These are phyloP conservation scores for Menura novaehollandiae DNA, from an alignment of 2,113 vertebrate species.

Conservation along the genomic window DNA sequence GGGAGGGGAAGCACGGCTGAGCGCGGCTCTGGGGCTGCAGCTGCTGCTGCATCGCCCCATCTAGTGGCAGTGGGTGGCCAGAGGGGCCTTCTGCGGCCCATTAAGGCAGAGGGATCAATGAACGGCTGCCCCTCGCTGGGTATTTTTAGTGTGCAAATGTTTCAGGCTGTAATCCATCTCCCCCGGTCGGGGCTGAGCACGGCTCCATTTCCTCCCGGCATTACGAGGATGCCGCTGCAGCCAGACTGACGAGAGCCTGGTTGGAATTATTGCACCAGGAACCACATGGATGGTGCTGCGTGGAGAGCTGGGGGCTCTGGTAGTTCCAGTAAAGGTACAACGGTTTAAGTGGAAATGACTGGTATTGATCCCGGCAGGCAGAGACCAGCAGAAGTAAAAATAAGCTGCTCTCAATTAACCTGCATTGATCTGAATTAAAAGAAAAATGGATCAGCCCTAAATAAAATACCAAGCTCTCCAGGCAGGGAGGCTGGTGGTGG, in stretches of 20 bases:
- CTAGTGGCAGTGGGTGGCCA: not conserved
- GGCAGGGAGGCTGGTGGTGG: not conserved
- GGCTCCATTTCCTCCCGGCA: conserved; percentile 15
- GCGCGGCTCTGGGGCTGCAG: not conserved
- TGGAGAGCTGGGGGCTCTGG: not conserved
- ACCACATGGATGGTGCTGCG: not conserved
- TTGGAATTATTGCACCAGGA: not conserved
- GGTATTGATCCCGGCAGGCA: conserved; percentile 66
- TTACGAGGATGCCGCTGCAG: conserved; percentile 29
- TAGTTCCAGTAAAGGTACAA: conserved; percentile 65
- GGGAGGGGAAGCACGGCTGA: too few relatives aligned
- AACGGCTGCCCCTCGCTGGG: not conserved
- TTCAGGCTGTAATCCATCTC: not conserved
- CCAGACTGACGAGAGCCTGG: not conserved
- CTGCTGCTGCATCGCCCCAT: conserved; percentile 52
- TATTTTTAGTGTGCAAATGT: conserved; percentile 28
- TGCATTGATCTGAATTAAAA: conserved; percentile 70
- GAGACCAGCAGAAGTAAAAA: conserved; percentile 64
- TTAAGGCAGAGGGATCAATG: not conserved
- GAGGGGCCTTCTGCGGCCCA: not conserved
- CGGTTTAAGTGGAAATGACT: conserved; percentile 69
- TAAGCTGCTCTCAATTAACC: conserved; percentile 70
- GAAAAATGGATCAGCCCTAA: conserved; percentile 42
- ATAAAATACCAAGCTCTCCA: not conserved
- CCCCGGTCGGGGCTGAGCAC: not conserved